Evolutionary conservation across 1,140 invertebrate genomes (phyloP).

Genomic region (Alviniconcha marisindica): DNA sequence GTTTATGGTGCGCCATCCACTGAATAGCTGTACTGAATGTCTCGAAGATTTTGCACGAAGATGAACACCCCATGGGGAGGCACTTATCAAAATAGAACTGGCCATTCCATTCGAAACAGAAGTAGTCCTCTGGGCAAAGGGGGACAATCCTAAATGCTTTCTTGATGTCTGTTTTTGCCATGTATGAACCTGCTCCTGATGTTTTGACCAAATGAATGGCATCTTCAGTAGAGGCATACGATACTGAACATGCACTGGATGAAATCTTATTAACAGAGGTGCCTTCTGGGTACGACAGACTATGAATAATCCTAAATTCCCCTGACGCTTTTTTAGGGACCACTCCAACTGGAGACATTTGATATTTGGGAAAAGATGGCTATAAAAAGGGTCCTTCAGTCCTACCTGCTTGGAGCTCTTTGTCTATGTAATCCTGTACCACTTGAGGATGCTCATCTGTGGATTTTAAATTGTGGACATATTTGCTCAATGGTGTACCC

Average conservation of each 20-base stretch:
- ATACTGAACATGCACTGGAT: too few relatives aligned
- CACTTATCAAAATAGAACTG: conserved; percentile 46
- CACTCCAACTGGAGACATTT: background rate
- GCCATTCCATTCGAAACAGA: background rate
- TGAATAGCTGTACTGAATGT: conserved; percentile 41
- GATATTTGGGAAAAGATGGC: background rate
- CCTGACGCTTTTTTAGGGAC: conserved; percentile 6
- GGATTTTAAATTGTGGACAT: too few relatives aligned
- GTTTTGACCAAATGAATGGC: background rate
- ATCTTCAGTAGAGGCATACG: too few relatives aligned
- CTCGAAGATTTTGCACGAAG: conserved; percentile 49
- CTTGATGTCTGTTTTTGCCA: conserved; percentile 14
- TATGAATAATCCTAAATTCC: conserved; percentile 1
- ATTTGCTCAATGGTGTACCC: too few relatives aligned
- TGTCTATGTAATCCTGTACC: background rate
- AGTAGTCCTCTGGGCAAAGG: background rate
- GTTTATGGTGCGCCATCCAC: conserved; percentile 38
- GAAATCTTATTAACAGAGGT: background rate
- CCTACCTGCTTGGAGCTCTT: background rate
- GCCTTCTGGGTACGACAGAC: conserved; percentile 45
- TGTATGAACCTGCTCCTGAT: background rate
- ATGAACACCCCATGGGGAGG: conserved; percentile 49
- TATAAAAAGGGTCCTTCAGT: background rate
- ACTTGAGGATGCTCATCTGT: too few relatives aligned
- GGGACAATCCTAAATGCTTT: background rate